Conservation (phyloP, 2,113 vertebrate species). For the Tupaia tana region DNA sequence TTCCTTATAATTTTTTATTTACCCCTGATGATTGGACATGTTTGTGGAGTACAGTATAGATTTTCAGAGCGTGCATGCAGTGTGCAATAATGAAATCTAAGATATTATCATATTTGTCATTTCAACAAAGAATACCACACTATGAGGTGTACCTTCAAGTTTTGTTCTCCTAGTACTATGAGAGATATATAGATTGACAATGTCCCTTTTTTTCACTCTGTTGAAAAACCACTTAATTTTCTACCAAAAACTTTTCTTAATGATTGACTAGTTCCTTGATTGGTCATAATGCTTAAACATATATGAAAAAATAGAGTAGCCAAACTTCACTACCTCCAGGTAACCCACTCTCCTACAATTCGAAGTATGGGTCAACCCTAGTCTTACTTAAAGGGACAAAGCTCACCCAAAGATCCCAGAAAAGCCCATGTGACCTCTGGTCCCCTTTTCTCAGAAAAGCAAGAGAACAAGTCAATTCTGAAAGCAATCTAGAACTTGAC, state of each 20-base stretch:
- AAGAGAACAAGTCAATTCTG: neutral
- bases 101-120: too few species aligned
- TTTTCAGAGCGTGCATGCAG: too few species aligned
- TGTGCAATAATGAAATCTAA: too few species aligned
- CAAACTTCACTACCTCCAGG: neutral
- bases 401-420: neutral
- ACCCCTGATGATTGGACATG: too few species aligned
- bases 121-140: too few species aligned
- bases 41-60: too few species aligned
- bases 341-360: neutral
- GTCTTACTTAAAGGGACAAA: neutral
- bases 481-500: neutral
- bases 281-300: neutral
- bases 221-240: conserved; percentile 35
- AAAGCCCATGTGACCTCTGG: neutral
- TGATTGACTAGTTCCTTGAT: neutral
- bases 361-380: neutral
- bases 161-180: too few species aligned
- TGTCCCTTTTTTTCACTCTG: too few species aligned
- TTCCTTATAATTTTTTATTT: too few species aligned
- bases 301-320: neutral
- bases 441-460: neutral
- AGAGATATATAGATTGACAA: too few species aligned
- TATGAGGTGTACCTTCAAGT: too few species aligned
- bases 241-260: neutral